Evolutionary conservation across 2,797 vertebrate species (phyloP).

Genomic region (Propithecus perrieri): DNA sequence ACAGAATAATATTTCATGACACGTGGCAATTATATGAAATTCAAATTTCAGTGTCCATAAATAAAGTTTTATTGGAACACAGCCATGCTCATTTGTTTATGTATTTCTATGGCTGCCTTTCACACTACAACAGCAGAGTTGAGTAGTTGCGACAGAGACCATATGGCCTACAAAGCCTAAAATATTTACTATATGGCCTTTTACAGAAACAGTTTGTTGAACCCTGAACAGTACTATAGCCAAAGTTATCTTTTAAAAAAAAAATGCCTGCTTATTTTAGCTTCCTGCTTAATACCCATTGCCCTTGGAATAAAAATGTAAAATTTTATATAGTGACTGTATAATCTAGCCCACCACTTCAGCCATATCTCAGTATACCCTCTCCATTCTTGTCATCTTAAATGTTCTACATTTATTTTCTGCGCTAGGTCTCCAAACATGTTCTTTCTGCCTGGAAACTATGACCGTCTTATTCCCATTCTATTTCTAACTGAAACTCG

Average conservation of each 20-base stretch:
- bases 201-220: constrained; percentile 45
- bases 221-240: neutral
- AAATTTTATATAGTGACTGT: neutral
- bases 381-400: neutral
- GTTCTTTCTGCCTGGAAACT: neutral
- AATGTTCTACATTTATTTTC: neutral
- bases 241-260: neutral
- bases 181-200: constrained; percentile 30
- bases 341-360: neutral
- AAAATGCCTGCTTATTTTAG: neutral
- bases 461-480: neutral
- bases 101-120: constrained; percentile 13
- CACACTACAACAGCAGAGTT: neutral
- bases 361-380: neutral
- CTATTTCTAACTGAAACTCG: neutral
- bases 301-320: neutral
- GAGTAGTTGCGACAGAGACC: neutral
- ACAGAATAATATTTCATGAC: constrained; percentile 28
- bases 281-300: neutral
- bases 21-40: constrained; percentile 38
- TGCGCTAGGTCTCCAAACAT: neutral
- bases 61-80: constrained; percentile 25
- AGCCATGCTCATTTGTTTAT: constrained; percentile 13
- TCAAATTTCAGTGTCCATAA: constrained; percentile 14
- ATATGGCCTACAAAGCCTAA: neutral